Percentiles rank a stretch among this genome's conserved stretches.
Evolutionary conservation across 1,140 invertebrate genomes (phyloP).

Genomic region (Drosophila sp.): DNA sequence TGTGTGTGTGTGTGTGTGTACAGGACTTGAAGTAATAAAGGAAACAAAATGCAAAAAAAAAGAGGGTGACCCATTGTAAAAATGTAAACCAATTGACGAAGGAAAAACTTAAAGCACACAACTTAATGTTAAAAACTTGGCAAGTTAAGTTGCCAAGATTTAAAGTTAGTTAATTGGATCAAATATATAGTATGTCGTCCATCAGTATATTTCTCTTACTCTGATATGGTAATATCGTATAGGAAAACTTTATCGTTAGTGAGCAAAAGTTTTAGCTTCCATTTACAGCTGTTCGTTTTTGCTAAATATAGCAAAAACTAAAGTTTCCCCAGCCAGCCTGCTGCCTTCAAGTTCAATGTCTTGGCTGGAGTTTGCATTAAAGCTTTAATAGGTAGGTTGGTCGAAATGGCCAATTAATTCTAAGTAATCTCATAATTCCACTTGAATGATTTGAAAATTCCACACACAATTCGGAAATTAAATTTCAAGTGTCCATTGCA

Average conservation of each 20-base stretch:
- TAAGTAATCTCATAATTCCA: conserved; percentile 52
- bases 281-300: conserved; percentile 39
- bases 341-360: conserved; percentile 48
- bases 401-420: conserved; percentile 52
- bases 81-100: conserved; percentile 37
- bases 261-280: conserved; percentile 41
- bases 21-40: conserved; percentile 3
- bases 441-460: conserved; percentile 30
- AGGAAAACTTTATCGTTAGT: conserved; percentile 42
- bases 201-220: conserved; percentile 10
- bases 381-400: conserved; percentile 52
- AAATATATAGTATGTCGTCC: conserved; percentile 38
- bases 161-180: conserved; percentile 60
- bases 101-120: conserved; percentile 32
- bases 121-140: conserved; percentile 19
- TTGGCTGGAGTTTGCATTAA: not conserved
- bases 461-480: conserved; percentile 24
- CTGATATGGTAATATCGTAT: conserved; percentile 47
- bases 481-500: conserved; percentile 16
- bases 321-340: conserved; percentile 27
- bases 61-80: conserved; percentile 11
- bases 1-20: conserved; percentile 8
- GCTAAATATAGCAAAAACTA: not conserved
- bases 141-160: conserved; percentile 41
- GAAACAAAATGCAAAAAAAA: not conserved